Conservation (phyloP, 1,140 invertebrate genomes). For the Drosophila kikkawai region DNA sequence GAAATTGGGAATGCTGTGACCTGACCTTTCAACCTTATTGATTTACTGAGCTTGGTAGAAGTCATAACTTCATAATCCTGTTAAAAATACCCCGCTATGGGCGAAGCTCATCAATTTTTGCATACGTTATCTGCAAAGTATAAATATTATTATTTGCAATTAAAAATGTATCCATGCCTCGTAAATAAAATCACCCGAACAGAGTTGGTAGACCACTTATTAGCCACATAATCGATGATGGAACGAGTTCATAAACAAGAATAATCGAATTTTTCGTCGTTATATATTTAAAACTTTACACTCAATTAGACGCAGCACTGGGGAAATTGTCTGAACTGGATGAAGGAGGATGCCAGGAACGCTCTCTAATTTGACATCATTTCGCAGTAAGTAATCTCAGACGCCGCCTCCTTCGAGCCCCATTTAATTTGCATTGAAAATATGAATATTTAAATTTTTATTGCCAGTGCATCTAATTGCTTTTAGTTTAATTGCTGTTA, state of each 20-base stretch:
- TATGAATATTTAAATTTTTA: conserved; percentile 69
- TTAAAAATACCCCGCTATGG: conserved; percentile 19
- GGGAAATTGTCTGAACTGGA: conserved; percentile 2
- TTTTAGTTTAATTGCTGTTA: conserved; percentile 70
- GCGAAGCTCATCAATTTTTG: not conserved
- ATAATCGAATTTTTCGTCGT: not conserved
- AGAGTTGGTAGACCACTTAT: not conserved
- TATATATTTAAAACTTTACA: conserved; percentile 42
- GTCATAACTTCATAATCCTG: conserved; percentile 57
- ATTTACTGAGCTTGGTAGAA: conserved; percentile 33
- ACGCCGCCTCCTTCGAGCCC: not conserved
- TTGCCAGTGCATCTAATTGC: conserved; percentile 65
- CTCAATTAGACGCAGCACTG: conserved; percentile 25
- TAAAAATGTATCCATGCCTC: not conserved
- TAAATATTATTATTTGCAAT: not conserved
- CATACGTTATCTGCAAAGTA: not conserved
- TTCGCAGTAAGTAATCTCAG: conserved; percentile 47
- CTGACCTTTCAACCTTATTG: conserved; percentile 39
- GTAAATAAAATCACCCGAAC: not conserved
- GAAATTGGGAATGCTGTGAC: conserved; percentile 51
- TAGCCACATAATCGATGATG: conserved; percentile 21
- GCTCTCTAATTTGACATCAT: conserved; percentile 48
- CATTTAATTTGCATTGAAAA: conserved; percentile 40
- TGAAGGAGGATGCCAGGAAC: conserved; percentile 17
- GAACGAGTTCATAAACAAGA: conserved; percentile 22